A percentile compares a stretch with the other conserved stretches of the same genome.
Evolutionary conservation across 2,113 vertebrate genomes (phyloP).

Genomic region (Brachyistius frenatus): DNA sequence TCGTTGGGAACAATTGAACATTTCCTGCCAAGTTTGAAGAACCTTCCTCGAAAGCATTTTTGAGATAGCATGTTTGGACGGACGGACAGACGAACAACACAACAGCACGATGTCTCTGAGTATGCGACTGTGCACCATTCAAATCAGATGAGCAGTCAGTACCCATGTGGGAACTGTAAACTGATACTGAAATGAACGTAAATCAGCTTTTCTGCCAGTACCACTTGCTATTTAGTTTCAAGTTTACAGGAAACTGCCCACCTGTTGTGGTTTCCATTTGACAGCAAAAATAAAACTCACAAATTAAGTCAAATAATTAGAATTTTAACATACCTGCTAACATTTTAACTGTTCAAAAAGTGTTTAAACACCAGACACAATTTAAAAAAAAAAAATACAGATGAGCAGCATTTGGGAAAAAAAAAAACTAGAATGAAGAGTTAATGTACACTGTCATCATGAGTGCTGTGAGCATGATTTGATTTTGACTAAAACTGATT

Average conservation of each 20-base stretch:
- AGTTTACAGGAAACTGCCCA: background rate
- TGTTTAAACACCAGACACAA: too few species aligned
- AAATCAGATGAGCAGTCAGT: constrained; percentile 4
- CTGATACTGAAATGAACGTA: background rate
- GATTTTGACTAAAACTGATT: background rate
- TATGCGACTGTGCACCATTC: background rate
- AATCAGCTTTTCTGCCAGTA: background rate
- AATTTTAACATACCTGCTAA: background rate
- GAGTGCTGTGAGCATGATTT: background rate
- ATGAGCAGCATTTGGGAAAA: background rate
- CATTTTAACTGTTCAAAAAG: too few species aligned
- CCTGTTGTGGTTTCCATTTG: background rate
- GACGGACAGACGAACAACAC: too few species aligned
- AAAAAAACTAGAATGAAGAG: background rate
- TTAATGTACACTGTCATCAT: background rate
- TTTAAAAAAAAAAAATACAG: too few species aligned
- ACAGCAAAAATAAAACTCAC: background rate
- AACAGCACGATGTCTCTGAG: too few species aligned
- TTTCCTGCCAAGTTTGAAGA: too few species aligned
- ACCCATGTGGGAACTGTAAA: background rate
- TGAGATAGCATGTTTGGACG: too few species aligned
- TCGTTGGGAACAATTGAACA: too few species aligned
- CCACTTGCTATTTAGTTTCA: background rate
- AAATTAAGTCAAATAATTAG: background rate
- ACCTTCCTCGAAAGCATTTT: too few species aligned